These are phyloP conservation scores for Semaprochilodus insignis DNA, from an alignment of 2,797 vertebrate genomes.

Conservation along the genomic window DNA sequence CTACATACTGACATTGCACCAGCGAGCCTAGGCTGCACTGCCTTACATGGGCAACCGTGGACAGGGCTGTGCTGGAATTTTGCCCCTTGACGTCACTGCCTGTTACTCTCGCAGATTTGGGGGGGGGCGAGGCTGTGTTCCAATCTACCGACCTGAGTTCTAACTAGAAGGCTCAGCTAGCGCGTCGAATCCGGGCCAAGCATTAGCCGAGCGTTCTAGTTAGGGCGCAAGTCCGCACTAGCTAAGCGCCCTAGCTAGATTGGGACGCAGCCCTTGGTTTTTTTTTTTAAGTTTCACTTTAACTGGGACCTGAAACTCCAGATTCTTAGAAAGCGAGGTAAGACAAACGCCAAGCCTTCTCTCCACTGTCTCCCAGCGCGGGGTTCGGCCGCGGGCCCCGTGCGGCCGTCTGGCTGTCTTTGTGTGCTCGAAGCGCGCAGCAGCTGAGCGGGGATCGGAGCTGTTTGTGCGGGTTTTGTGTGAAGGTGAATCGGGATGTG, in stretches of 20 bases:
- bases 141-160: neutral
- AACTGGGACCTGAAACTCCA: slow-evolving; percentile 77
- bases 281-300: slow-evolving; percentile 75
- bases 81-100: slow-evolving; percentile 82
- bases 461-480: slow-evolving; percentile 65
- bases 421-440: slow-evolving; percentile 21
- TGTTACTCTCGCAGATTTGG: slow-evolving; percentile 82
- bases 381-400: slow-evolving; percentile 25
- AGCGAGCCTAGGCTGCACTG: slow-evolving; percentile 72
- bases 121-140: slow-evolving; percentile 61
- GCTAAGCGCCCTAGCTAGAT: neutral
- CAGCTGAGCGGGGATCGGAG: slow-evolving; percentile 43
- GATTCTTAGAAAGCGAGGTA: slow-evolving; percentile 84
- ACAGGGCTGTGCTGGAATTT: slow-evolving; percentile 77
- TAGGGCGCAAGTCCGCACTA: neutral
- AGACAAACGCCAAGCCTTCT: slow-evolving; percentile 61
- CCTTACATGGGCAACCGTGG: slow-evolving; percentile 87
- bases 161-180: neutral
- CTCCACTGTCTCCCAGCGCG: neutral
- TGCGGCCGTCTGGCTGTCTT: neutral
- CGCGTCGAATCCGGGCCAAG: neutral
- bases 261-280: neutral
- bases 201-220: neutral
- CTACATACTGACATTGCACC: slow-evolving; percentile 41
- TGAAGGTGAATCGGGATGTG: slow-evolving; percentile 59